Base-by-base conservation (phyloP, 2,888 invertebrate species). In the Cenopis cana region DNA sequence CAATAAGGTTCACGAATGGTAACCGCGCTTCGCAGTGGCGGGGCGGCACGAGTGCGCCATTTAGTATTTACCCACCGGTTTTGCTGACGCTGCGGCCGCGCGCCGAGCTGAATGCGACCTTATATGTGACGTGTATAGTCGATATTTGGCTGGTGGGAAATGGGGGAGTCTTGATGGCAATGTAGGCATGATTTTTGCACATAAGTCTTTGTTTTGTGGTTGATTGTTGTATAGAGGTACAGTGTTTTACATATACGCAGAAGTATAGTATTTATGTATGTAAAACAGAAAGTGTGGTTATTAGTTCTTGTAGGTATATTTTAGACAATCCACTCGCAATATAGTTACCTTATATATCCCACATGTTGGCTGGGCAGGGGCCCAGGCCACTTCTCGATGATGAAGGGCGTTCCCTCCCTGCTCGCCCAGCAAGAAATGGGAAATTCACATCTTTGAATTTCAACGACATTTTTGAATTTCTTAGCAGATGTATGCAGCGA, bases 41-140 rank as follows among this genome's bases (percentile, higher is more conserved):
- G 68, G 68, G 68, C 60, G 68, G 68, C 60, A n/a, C 54, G 29
- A 60, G 60, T 12, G 59, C 67, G 59, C 54, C 41, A 60, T 68
- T 46, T 68, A 60, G 33, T 20, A 52, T n/a, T 11, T 50, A 50
- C 17, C 41, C 54, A 38, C 64, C 38, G 36, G 20, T 52, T 29
- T 46, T 54, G 52, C 68, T 68, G 60, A 68, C 60, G 41, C 54
- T 68, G n/a, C 68, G 2, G 0, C 17, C n/a, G 14, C 14, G 3
- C 41, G 41, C 3, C 52, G 36, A n/a, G 9, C 18, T 9, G 49
- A 11, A 20, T 20, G n/a, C 18, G 14, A 64, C 20, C 50, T 54
- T 68, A 3, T 14, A 0, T n/a, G n/a, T 14, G 6, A 3, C n/a
- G 17, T 10, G 11, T 60, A 68, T 12, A 50, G 59, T 52, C 2